Evolutionary conservation across 92 coral and sea anemone genomes (phyloP), one percentile per base, ranked within the genome.

Genomic region (Pocillopora meandrina): DNA sequence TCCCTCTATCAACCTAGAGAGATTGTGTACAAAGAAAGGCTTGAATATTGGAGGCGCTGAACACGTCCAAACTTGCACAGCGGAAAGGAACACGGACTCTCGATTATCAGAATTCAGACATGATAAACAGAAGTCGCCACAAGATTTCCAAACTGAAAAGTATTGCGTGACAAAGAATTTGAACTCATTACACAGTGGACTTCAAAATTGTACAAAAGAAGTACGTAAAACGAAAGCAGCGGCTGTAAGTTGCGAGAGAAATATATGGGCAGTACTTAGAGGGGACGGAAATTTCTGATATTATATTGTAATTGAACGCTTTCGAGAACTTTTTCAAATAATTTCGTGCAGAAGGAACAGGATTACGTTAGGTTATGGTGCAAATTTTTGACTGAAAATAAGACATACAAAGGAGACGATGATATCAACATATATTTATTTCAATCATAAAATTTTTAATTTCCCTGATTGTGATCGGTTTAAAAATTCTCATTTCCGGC

Each of bases 251-350:
- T 63, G 65, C 55, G 86, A 83, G 63, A 26, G 80, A 83, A 83
- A 83, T 55, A 49, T 83, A 60, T 83, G 86, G 86, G 15, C 63
- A 16, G 56, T 68, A 9, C 52, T 83, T 49, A 47, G 23, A 52
- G 65, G 65, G 34, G 23, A 64, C 12, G 86, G 86, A 23, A 71
- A 70, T 36, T 31, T 16, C 17, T 81, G 72, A 60, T 33, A 10
- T 35, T 35, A 55, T n/a, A 42, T 42, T 42, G 52, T 42, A 42
- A 42, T 70, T 10, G 1, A 70, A 16, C 56, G 56, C 21, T 35
- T 70, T 70, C 42, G n/a, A 34, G 1, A 68, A 9, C 17, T 68
- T 33, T 33, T 13, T 33, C 52, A 42, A 26, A 26, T 26, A 26
- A 42, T 42, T 3, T 42, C 52, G 52, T 42, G 52, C 52, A 7